A percentile compares a stretch with the other conserved stretches of the same genome.
Evolutionary conservation across 2,113 vertebrate genomes (phyloP).

Genomic region (Xerus inauris): DNA sequence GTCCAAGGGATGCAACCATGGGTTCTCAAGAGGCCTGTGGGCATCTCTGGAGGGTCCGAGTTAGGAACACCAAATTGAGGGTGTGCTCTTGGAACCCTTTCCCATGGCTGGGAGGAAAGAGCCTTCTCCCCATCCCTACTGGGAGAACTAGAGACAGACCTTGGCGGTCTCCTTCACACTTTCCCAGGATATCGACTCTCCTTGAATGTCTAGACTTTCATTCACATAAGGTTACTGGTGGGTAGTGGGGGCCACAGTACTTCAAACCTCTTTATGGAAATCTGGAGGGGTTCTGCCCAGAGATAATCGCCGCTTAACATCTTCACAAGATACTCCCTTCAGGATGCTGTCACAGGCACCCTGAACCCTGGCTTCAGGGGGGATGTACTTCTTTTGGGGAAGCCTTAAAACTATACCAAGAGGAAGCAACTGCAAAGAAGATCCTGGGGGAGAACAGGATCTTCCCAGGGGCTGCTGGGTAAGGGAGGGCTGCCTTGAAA

Average conservation of each 20-base stretch:
- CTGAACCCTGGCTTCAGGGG: not conserved
- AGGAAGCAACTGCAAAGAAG: not conserved
- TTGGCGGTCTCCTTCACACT: not conserved
- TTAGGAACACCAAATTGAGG: not conserved
- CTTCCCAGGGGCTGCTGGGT: not conserved
- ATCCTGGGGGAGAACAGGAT: not conserved
- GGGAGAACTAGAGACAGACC: not conserved
- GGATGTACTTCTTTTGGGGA: not conserved
- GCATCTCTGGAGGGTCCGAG: not conserved
- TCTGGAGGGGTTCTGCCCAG: not conserved
- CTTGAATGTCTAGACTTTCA: not conserved
- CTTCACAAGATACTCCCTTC: not conserved
- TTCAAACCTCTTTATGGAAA: not conserved
- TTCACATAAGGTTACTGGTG: not conserved
- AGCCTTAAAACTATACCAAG: not conserved
- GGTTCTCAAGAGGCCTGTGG: not conserved
- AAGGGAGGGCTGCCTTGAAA: not conserved
- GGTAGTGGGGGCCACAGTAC: not conserved
- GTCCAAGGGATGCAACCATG: not conserved
- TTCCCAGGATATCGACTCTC: not conserved
- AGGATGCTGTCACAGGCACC: not conserved
- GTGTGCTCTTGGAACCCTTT: not conserved
- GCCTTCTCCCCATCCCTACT: not conserved
- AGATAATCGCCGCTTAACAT: not conserved
- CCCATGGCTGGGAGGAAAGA: not conserved